Evolutionary conservation across 2,113 vertebrate genomes (phyloP), one percentile per base, ranked within the genome.

Genomic region (Danionella cerebrum): DNA sequence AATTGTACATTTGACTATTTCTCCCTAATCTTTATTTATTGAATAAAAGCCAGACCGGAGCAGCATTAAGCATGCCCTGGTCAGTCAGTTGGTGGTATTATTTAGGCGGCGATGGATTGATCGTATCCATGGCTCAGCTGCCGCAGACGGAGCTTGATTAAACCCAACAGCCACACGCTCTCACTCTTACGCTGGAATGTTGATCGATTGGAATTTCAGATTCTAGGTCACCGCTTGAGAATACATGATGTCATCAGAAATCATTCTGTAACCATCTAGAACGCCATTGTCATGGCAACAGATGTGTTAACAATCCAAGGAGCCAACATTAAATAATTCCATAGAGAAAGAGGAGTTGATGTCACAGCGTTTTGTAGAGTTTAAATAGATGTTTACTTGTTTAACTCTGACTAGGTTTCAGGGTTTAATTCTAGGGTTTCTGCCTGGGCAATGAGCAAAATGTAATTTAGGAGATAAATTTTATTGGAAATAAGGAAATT

Each of bases 121-220:
- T 22, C n/a, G n/a, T n/a, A n/a, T 29, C 33, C 41, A 22, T 62
- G 14, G 18, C 18, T 21, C 59, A 14, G 29, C 42, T 14, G 42
- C 42, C 24, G 29, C 11, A 60, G 45, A 47, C 29, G 33, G 8
- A 25, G 42, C 8, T 19, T 18, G 29, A 60, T 50, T 60, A 27
- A 53, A 55, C 42, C 18, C 41, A 16, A 31, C 18, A 57, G 52
- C 16, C 12, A 4, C 31, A 5, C n/a, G 9, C 22, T 10, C 21
- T 13, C 31, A 16, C n/a, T n/a, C n/a, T n/a, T n/a, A 16, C 10
- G 10, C n/a, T 11, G 22, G 67, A 51, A 54, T 59, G 33, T 4
- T 41, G 67, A 69, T 69, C 67, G 31, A 60, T 59, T 5, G 14
- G 39, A n/a, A 39, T 14, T 42, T 22, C 24, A 14, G 67, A 69